These are phyloP conservation scores for Philopotamus ludificatus DNA, from an alignment of 1,140 invertebrate species.

Conservation along the genomic window DNA sequence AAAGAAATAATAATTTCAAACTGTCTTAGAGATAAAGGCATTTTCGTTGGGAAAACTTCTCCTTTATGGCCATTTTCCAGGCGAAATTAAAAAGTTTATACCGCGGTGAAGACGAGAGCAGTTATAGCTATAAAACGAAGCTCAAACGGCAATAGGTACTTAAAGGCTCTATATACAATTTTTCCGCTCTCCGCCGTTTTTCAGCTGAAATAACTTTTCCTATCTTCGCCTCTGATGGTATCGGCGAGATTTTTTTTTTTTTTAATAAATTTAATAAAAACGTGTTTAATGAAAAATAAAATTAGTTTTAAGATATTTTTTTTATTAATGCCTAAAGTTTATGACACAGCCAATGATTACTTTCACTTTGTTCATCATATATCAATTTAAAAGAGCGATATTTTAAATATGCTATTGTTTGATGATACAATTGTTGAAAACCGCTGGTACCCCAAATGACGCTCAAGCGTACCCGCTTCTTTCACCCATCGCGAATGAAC, in stretches of 20 bases:
- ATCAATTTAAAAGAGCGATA: too few species aligned
- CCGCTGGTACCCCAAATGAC: constrained; percentile 20
- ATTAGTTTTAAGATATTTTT: too few species aligned
- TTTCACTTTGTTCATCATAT: too few species aligned
- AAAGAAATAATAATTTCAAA: constrained; percentile 43
- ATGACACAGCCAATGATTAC: too few species aligned
- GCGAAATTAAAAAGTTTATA: constrained; percentile 42
- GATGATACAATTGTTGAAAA: neutral
- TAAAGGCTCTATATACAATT: constrained; percentile 30
- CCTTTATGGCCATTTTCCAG: constrained; percentile 40
- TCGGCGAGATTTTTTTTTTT: constrained; percentile 8
- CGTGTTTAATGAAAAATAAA: too few species aligned
- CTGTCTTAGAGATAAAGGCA: constrained; percentile 41
- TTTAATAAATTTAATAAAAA: too few species aligned
- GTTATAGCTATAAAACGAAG: constrained; percentile 38
- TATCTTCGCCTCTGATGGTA: constrained; percentile 10
- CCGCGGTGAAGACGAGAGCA: constrained; percentile 27
- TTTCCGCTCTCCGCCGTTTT: constrained; percentile 30
- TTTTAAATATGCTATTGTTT: too few species aligned
- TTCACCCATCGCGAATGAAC: constrained; percentile 2
- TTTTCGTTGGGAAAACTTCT: constrained; percentile 36
- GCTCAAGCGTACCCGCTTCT: constrained; percentile 12
- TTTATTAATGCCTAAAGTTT: too few species aligned
- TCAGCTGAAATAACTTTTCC: constrained; percentile 21
- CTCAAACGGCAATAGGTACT: constrained; percentile 36